A percentile compares a stretch with the other conserved stretches of the same genome.
These are phyloP conservation scores for Acanthacorydalis orientalis DNA, from an alignment of 2,888 invertebrate genomes.

Conservation along the genomic window DNA sequence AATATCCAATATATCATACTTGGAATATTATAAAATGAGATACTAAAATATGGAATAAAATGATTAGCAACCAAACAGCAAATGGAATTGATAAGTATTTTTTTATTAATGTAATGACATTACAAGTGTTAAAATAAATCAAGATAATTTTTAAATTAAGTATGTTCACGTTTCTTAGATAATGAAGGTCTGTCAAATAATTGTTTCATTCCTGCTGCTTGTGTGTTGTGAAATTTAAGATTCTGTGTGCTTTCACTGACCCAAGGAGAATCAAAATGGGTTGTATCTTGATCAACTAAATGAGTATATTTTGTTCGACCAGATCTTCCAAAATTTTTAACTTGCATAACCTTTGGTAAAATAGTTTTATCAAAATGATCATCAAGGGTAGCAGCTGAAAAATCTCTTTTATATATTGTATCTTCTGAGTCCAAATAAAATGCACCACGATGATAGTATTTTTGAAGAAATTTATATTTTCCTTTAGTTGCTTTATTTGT, in stretches of 20 bases:
- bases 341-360: constrained; percentile 99
- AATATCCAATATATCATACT: no score
- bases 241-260: constrained; percentile 79
- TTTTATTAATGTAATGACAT: no score
- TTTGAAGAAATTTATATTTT: constrained; percentile 98
- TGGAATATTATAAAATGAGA: no score
- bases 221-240: constrained; percentile 69
- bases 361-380: constrained; percentile 99
- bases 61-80: no score
- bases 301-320: constrained; percentile 99
- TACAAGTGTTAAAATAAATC: no score
- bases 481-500: constrained; percentile 93
- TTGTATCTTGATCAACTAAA: constrained; percentile 97
- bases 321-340: constrained; percentile 98
- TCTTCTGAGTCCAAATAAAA: constrained; percentile 94
- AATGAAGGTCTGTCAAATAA: constrained; percentile 75
- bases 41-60: no score
- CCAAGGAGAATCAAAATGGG: constrained; percentile 96
- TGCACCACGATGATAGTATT: constrained; percentile 98
- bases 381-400: constrained; percentile 89
- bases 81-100: no score
- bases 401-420: constrained; percentile 79
- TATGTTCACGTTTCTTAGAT: constrained; percentile 31
- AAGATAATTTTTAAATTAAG: no score
- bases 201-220: constrained; percentile 87